Evolutionary conservation across 2,888 invertebrate species (phyloP).

Genomic region (Rotaria macrura): DNA sequence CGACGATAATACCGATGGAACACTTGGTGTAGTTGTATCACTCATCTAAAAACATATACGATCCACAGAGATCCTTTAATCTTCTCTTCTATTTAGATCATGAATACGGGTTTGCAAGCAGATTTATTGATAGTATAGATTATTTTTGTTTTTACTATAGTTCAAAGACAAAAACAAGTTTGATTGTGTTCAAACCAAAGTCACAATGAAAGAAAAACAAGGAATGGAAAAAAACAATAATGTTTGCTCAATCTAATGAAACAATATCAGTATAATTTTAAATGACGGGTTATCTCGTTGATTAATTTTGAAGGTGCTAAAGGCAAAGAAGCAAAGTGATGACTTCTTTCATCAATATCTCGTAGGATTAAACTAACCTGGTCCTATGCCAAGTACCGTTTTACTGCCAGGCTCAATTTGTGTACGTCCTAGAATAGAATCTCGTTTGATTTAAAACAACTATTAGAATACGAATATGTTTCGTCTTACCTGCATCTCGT

Average conservation of each 20-base stretch:
- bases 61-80: not conserved
- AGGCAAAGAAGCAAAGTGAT: conserved; percentile 34
- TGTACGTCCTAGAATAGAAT: conserved; percentile 61
- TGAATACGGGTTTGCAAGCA: too few relatives aligned
- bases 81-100: too few relatives aligned
- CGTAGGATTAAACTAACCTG: conserved; percentile 52
- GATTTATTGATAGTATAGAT: not conserved
- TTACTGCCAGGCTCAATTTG: conserved; percentile 76
- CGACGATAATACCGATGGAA: not conserved
- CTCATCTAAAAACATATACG: not conserved
- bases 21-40: not conserved
- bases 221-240: not conserved
- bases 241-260: not conserved
- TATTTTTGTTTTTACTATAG: not conserved
- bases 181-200: not conserved
- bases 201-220: not conserved
- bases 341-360: too few relatives aligned
- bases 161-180: not conserved
- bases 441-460: not conserved
- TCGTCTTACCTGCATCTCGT: conserved; percentile 60
- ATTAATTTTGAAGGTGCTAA: conserved; percentile 60
- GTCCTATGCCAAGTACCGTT: conserved; percentile 85
- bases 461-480: not conserved
- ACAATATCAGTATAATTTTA: conserved; percentile 64
- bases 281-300: conserved; percentile 72